Evolutionary conservation across 2,888 invertebrate genomes (phyloP).

Genomic region (Cheilosia pagana): DNA sequence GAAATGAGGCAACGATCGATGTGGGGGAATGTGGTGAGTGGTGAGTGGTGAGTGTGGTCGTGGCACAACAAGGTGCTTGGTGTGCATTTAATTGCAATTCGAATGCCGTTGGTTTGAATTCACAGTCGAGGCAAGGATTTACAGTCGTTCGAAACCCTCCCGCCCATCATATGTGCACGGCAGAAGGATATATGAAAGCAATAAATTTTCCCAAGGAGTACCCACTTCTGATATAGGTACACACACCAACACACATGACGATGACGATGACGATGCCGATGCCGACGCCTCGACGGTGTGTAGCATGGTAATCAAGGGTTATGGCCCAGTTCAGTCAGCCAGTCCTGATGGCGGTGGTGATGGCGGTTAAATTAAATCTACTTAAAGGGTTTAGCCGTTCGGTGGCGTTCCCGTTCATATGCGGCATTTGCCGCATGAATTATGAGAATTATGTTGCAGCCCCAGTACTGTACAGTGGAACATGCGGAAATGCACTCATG

Average conservation of each 20-base stretch:
- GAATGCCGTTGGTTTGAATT: conserved; percentile 72
- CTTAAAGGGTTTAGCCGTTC: conserved; percentile 67
- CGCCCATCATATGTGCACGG: neutral
- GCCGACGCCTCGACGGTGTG: conserved; percentile 31
- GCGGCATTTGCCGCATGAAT: conserved; percentile 71
- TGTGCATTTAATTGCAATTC: conserved; percentile 74
- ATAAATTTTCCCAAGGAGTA: conserved; percentile 65
- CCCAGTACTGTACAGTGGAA: conserved; percentile 16
- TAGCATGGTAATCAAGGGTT: conserved; percentile 56
- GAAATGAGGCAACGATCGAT: neutral
- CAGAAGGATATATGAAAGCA: conserved; percentile 48
- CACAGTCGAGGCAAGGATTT: conserved; percentile 43
- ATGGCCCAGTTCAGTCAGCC: conserved; percentile 52
- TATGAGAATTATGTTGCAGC: conserved; percentile 70
- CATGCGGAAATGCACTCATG: conserved; percentile 51
- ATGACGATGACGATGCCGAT: conserved; percentile 12
- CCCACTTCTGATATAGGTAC: conserved; percentile 47
- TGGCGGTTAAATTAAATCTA: conserved; percentile 72
- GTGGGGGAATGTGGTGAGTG: neutral
- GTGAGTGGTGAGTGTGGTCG: conserved; percentile 16
- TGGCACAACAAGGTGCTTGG: conserved; percentile 68
- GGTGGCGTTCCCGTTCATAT: conserved; percentile 60
- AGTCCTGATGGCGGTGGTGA: conserved; percentile 24
- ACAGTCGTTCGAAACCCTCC: conserved; percentile 10
- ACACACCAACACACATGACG: conserved; percentile 8